A percentile compares a stretch with the other conserved stretches of the same genome.
Evolutionary conservation across 2,113 vertebrate genomes (phyloP).

Genomic region (Martes martes): DNA sequence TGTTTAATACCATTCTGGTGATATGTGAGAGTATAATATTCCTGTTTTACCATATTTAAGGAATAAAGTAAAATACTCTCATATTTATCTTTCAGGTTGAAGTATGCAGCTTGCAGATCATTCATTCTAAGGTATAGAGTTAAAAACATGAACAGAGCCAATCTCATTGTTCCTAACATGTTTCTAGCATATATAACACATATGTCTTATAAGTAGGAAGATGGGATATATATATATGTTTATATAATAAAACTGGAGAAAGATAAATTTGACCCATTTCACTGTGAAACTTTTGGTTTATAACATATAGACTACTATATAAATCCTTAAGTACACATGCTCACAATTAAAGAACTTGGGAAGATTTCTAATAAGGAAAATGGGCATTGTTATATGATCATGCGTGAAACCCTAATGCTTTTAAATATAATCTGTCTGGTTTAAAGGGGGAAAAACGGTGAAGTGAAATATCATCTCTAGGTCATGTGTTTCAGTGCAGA

Average conservation of each 20-base stretch:
- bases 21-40: neutral
- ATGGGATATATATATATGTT: neutral
- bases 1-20: neutral
- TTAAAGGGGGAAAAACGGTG: neutral
- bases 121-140: neutral
- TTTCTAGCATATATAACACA: neutral
- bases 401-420: neutral
- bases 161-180: neutral
- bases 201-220: neutral
- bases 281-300: slow-evolving; percentile 36
- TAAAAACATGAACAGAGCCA: neutral
- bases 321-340: slow-evolving; percentile 1
- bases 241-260: neutral
- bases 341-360: neutral
- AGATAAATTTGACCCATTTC: slow-evolving; percentile 23
- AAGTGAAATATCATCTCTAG: slow-evolving; percentile 26
- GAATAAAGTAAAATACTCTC: neutral
- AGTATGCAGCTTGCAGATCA: neutral
- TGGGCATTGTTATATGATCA: neutral
- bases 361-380: slow-evolving; percentile 41
- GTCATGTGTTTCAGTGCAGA: neutral
- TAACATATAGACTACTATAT: neutral
- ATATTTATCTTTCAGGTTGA: slow-evolving; percentile 16
- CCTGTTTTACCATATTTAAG: neutral
- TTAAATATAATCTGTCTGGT: neutral